These are phyloP conservation scores for Drosophila siamana DNA, from an alignment of 2,888 invertebrate genomes.

Conservation along the genomic window DNA sequence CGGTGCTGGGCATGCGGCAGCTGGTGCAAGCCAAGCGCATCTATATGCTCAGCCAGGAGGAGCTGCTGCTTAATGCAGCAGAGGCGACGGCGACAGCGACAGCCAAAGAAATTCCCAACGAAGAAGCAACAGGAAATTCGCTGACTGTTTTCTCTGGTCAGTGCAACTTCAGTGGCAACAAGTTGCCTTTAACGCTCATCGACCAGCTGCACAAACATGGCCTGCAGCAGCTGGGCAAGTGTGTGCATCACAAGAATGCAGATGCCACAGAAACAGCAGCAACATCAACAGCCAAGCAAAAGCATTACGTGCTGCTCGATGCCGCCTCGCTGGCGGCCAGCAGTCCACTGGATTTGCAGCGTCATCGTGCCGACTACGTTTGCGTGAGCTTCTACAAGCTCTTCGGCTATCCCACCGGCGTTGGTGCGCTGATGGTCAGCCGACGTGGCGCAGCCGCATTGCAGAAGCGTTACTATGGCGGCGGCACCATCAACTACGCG, in stretches of 20 bases:
- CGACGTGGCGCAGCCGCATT: slow-evolving; percentile 84
- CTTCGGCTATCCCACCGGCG: slow-evolving; percentile 97
- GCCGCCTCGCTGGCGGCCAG: slow-evolving; percentile 93
- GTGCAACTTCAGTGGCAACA: slow-evolving; percentile 97
- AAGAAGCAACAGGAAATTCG: slow-evolving; percentile 84
- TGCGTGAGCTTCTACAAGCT: slow-evolving; percentile 98
- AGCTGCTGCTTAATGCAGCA: slow-evolving; percentile 86
- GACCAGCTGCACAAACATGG: slow-evolving; percentile 88
- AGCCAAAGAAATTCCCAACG: neutral
- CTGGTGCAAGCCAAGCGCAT: slow-evolving; percentile 88
- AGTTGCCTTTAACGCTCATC: slow-evolving; percentile 93
- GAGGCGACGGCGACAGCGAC: slow-evolving; percentile 1
- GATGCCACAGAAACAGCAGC: no score
- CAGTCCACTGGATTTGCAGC: slow-evolving; percentile 90
- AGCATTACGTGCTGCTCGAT: slow-evolving; percentile 92
- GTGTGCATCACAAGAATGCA: slow-evolving; percentile 44
- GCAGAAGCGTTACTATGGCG: slow-evolving; percentile 93
- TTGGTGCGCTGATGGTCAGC: slow-evolving; percentile 94
- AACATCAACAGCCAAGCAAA: slow-evolving; percentile 65
- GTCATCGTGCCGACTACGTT: slow-evolving; percentile 93
- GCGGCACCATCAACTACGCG: slow-evolving; percentile 96
- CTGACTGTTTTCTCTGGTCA: slow-evolving; percentile 96
- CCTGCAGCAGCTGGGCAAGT: slow-evolving; percentile 81
- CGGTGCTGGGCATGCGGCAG: slow-evolving; percentile 96
- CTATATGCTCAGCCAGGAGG: slow-evolving; percentile 87